Evolutionary conservation across 30 jellyfish, hydroid and myxozoan species (phyloP).

Genomic region (Sanderia malayensis): DNA sequence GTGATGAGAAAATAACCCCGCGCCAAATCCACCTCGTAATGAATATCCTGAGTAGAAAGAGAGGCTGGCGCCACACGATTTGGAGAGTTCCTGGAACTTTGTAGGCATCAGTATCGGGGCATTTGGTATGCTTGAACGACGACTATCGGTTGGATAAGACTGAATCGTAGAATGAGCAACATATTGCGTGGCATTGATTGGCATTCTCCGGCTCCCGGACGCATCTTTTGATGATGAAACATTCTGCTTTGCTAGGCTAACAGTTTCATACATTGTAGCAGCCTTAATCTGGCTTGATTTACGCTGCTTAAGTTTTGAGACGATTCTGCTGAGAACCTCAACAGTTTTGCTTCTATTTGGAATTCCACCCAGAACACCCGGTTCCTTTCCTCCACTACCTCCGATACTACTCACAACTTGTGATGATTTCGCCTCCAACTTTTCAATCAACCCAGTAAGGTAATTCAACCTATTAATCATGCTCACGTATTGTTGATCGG

Average conservation of each 20-base stretch:
- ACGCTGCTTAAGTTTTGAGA: constrained; percentile 18
- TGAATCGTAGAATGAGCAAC: background rate
- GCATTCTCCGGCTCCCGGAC: background rate
- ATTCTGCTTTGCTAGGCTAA: background rate
- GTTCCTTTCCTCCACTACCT: too few species aligned
- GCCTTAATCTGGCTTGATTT: background rate
- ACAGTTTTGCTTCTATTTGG: constrained; percentile 18
- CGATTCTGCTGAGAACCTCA: constrained; percentile 31
- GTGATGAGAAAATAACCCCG: constrained; percentile 73
- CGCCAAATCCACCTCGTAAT: constrained; percentile 76
- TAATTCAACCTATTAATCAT: constrained; percentile 42
- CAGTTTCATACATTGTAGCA: background rate
- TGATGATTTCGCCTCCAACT: constrained; percentile 7
- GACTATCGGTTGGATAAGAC: background rate
- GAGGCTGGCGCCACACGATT: constrained; percentile 49
- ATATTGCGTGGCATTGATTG: background rate
- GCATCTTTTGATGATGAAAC: background rate
- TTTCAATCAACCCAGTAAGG: constrained; percentile 38
- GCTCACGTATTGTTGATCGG: constrained; percentile 35
- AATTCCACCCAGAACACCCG: too few species aligned
- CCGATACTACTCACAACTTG: background rate
- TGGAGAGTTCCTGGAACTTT: constrained; percentile 28
- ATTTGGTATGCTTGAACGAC: background rate
- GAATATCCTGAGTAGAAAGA: constrained; percentile 32
- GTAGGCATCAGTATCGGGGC: background rate